Evolutionary conservation across 2,888 invertebrate genomes (phyloP), one percentile per base, ranked within the genome.

Genomic region (Caenorhabditis sp.): DNA sequence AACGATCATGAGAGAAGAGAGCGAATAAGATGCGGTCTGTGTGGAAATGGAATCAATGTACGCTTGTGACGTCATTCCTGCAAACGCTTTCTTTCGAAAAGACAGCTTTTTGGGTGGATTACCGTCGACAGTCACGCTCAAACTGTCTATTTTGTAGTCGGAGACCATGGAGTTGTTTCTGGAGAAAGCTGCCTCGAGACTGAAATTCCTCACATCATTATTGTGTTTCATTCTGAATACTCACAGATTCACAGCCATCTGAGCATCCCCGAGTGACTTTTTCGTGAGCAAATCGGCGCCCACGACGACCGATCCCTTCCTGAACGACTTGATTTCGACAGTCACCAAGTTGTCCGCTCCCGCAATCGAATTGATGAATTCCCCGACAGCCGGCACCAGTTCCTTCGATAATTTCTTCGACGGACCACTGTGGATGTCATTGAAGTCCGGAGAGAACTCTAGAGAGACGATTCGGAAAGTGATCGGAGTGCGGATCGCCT

Each of bases 41-140:
- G 65, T 70, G 37, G 75, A 68, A 13, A 75, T 63, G 6, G 75
- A 68, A 15, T 75, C 75, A n/a, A 75, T 53, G 55, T 76, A 76
- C 1, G 76, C 76, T 55, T 65, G 63, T 6, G 76, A 76, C 13
- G 63, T 55, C 22, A 71, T 53, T 56, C 72, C 70, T 70, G 52
- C 9, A 48, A 48, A 30, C 30, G 4, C 27, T n/a, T 32, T 11
- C 9, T 9, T 20, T 20, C n/a, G n/a, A n/a, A 62, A 13, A 15
- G n/a, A 4, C 15, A 5, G 26, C 41, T 9, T 35, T 9, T 9
- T 3, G 35, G 13, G 9, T 5, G 5, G 30, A 13, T 41, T 27
- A 56, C 74, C 76, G 35, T 76, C 76, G 26, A 76, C 50, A 20
- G 72, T 61, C 17, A 77, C 56, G 32, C 77, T 77, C 13, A 77